Percentiles rank a stretch among this genome's conserved stretches.
phyloP scores from a whole-genome alignment of 2,113 vertebrate genomes.

The Vidua macroura region DNA sequence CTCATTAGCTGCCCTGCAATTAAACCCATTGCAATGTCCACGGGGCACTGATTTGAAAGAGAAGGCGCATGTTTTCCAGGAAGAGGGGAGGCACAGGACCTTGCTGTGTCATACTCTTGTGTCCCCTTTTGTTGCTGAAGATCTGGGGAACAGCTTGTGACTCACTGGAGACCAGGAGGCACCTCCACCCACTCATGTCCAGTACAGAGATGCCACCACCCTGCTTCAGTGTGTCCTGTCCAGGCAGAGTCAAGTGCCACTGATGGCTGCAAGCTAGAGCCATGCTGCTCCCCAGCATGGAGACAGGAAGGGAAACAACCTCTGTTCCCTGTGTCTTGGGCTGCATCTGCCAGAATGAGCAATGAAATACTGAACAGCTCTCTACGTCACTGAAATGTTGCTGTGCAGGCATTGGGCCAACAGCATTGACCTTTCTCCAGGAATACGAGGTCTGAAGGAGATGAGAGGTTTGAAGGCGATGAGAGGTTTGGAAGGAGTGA shows the following conservation, averaged over 20 bases:
- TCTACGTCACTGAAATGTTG: constrained; percentile 9
- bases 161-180: background rate
- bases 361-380: constrained; percentile 36
- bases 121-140: background rate
- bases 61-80: background rate
- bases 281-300: background rate
- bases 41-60: background rate
- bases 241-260: background rate
- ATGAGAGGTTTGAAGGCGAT: background rate
- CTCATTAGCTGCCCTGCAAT: background rate
- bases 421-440: background rate
- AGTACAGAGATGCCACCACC: background rate
- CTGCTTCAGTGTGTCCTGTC: background rate
- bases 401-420: background rate
- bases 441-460: constrained; percentile 4
- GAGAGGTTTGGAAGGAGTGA: background rate
- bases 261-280: background rate
- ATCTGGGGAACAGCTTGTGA: background rate
- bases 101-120: background rate
- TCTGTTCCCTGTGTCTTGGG: background rate
- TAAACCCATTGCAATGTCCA: background rate
- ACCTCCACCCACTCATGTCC: background rate
- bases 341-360: background rate
- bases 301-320: background rate
- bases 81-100: background rate